A percentile compares a stretch with the other conserved stretches of the same genome.
Conservation (phyloP, 1,140 invertebrate genomes). For the Vanessa tameamea region DNA sequence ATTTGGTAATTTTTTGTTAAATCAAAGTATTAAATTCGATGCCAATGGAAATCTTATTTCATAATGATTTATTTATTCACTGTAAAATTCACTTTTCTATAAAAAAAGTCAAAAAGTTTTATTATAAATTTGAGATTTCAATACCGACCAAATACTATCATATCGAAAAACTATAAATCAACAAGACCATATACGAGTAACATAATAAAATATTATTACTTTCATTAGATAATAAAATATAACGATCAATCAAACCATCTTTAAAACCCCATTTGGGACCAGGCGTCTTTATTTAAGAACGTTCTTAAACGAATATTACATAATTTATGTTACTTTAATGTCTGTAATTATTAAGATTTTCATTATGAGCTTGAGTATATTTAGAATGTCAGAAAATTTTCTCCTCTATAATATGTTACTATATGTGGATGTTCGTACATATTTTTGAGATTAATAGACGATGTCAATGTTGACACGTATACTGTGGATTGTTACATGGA, state of each 20-base stretch:
- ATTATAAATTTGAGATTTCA: not conserved
- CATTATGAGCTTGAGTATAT: not conserved
- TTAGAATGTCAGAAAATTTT: not conserved
- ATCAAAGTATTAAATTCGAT: too few relatives aligned
- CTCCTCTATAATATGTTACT: not conserved
- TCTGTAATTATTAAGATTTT: constrained; percentile 10
- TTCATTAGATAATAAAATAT: constrained; percentile 47
- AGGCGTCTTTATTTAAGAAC: constrained; percentile 39
- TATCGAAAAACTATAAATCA: constrained; percentile 24
- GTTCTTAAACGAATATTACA: constrained; percentile 23
- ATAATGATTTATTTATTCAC: too few relatives aligned
- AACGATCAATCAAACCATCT: constrained; percentile 45
- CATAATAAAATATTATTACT: constrained; percentile 32
- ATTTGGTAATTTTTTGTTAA: too few relatives aligned
- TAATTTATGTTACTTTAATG: constrained; percentile 30
- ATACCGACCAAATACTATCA: not conserved
- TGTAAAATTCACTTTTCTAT: too few relatives aligned
- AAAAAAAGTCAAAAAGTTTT: too few relatives aligned
- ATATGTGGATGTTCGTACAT: too few relatives aligned
- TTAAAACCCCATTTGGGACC: constrained; percentile 35
- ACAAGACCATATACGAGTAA: constrained; percentile 25
- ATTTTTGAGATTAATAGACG: too few relatives aligned
- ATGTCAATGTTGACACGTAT: too few relatives aligned
- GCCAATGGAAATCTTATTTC: too few relatives aligned
- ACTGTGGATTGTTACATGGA: too few relatives aligned